These are phyloP conservation scores for Apolygus lucorum DNA, from an alignment of 1,140 invertebrate species.

Conservation along the genomic window DNA sequence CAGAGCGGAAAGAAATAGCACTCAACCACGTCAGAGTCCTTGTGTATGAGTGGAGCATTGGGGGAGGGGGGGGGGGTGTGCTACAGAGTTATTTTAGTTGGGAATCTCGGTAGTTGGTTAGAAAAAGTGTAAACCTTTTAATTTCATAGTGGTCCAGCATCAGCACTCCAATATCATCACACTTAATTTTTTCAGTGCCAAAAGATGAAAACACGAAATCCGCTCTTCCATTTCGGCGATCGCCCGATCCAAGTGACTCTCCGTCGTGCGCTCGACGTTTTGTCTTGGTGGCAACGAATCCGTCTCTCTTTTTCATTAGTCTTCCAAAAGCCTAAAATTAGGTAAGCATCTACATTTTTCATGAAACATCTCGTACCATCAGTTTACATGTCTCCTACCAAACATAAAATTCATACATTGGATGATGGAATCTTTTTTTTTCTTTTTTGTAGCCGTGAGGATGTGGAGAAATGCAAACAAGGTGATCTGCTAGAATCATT, in stretches of 20 bases:
- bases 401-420: too few relatives aligned
- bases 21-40: too few relatives aligned
- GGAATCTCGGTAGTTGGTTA: too few relatives aligned
- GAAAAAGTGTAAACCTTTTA: too few relatives aligned
- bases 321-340: constrained; percentile 67
- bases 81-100: too few relatives aligned
- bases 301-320: constrained; percentile 75
- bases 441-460: constrained; percentile 28
- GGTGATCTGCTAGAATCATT: constrained; percentile 84
- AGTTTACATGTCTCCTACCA: too few relatives aligned
- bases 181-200: constrained; percentile 2
- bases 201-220: neutral
- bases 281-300: constrained; percentile 82
- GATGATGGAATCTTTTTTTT: neutral
- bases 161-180: neutral
- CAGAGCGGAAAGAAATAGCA: too few relatives aligned
- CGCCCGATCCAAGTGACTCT: constrained; percentile 84
- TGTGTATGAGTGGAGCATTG: too few relatives aligned
- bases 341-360: constrained; percentile 47
- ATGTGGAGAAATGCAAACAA: constrained; percentile 88
- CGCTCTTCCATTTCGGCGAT: constrained; percentile 72
- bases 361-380: too few relatives aligned
- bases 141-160: neutral
- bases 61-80: too few relatives aligned
- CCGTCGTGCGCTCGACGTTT: constrained; percentile 66